Percentiles rank a stretch among this genome's conserved stretches.
Evolutionary conservation across 2,113 vertebrate genomes (phyloP).

Genomic region (Paradisaea rubra): DNA sequence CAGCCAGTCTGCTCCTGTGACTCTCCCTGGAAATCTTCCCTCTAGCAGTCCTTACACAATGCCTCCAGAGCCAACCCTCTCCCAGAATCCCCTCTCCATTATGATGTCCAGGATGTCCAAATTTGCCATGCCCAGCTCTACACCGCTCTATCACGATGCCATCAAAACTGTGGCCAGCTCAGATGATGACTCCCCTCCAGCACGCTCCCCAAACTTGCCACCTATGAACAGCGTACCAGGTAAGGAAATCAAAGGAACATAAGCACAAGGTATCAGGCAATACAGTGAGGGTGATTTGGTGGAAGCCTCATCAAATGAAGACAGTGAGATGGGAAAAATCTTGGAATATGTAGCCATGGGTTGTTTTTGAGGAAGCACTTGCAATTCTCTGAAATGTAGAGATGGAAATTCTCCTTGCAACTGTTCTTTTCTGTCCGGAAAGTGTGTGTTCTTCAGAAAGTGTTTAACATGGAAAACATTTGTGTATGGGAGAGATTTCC

Average conservation of each 20-base stretch:
- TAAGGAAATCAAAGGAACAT: constrained; percentile 45
- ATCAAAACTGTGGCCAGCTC: constrained; percentile 99
- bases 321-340: background rate
- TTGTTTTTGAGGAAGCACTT: background rate
- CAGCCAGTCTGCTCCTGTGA: constrained; percentile 81
- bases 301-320: background rate
- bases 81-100: constrained; percentile 97
- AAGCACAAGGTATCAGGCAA: background rate
- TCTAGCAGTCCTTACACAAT: constrained; percentile 95
- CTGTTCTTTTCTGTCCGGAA: background rate
- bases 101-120: constrained; percentile 99
- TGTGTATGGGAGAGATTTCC: background rate
- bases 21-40: constrained; percentile 84
- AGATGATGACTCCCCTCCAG: constrained; percentile 95
- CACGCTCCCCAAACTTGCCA: constrained; percentile 94
- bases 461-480: background rate
- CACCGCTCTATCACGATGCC: constrained; percentile 96
- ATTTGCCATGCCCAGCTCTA: constrained; percentile 98
- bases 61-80: constrained; percentile 94
- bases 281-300: background rate
- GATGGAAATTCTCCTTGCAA: background rate
- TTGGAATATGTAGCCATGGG: background rate
- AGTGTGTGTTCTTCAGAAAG: background rate
- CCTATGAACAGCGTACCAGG: constrained; percentile 90
- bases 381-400: background rate